These are phyloP conservation scores for Lichenostomus cassidix DNA, from an alignment of 2,113 vertebrate species.

Conservation along the genomic window DNA sequence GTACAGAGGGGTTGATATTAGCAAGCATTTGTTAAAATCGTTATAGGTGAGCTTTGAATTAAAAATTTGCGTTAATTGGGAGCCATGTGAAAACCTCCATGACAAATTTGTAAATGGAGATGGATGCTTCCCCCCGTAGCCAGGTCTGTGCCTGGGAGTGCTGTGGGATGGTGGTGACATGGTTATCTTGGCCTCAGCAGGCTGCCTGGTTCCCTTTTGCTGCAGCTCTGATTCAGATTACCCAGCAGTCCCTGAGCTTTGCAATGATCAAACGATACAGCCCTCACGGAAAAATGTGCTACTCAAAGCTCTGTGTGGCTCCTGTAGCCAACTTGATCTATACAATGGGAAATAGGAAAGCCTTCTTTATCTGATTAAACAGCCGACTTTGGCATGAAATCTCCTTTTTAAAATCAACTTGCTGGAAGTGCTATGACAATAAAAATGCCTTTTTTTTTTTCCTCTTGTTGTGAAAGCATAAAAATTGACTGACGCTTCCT, in stretches of 20 bases:
- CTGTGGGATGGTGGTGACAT: not conserved
- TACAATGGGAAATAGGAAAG: constrained; percentile 61
- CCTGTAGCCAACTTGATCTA: constrained; percentile 54
- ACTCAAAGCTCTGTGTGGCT: constrained; percentile 64
- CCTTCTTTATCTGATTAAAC: constrained; percentile 62
- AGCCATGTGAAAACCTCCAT: not conserved
- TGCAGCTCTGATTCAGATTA: constrained; percentile 48
- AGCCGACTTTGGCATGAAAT: constrained; percentile 58
- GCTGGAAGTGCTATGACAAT: constrained; percentile 56
- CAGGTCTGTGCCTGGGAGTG: not conserved
- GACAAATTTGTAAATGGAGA: not conserved
- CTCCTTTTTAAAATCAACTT: constrained; percentile 56
- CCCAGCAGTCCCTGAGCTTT: constrained; percentile 48
- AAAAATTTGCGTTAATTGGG: not conserved
- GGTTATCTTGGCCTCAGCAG: constrained; percentile 37
- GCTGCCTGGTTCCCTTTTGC: constrained; percentile 53
- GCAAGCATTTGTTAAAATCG: not conserved
- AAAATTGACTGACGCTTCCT: constrained; percentile 3
- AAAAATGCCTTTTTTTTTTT: not conserved
- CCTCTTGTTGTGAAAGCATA: constrained; percentile 32
- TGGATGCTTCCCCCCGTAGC: not conserved
- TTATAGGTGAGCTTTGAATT: not conserved
- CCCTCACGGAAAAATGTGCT: constrained; percentile 40
- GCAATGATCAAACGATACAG: constrained; percentile 60
- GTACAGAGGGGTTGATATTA: not conserved